Conservation (phyloP, 2,797 vertebrate species). For the Gallinago stenura region DNA sequence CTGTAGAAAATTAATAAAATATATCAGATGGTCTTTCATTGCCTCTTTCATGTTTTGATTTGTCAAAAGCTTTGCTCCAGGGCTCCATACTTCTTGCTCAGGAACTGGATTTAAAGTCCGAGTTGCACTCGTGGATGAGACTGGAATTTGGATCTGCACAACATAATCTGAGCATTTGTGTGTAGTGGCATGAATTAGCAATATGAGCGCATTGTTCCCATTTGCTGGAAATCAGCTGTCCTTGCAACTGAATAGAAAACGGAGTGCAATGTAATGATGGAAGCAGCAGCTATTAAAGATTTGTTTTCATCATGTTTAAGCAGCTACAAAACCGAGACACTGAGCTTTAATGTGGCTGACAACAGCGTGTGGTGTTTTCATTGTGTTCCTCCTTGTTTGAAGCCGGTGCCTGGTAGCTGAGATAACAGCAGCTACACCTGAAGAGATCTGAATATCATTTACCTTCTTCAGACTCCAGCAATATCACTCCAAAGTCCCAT, state of each 20-base stretch:
- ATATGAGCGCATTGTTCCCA: constrained; percentile 29
- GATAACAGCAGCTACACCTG: constrained; percentile 8
- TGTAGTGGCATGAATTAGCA: constrained; percentile 57
- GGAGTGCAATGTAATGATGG: constrained; percentile 45
- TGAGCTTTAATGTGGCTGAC: background rate
- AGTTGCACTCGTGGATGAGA: background rate
- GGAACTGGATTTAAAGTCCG: background rate
- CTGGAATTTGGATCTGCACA: constrained; percentile 63
- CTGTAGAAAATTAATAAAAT: background rate
- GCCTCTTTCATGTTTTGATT: background rate
- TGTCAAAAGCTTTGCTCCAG: constrained; percentile 11
- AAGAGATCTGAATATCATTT: background rate
- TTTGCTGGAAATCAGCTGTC: constrained; percentile 50
- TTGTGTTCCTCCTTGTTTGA: constrained; percentile 23
- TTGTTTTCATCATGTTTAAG: constrained; percentile 52
- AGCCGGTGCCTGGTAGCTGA: background rate
- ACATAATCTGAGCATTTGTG: constrained; percentile 52
- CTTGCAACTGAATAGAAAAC: constrained; percentile 63
- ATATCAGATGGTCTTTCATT: background rate
- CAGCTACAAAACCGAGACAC: constrained; percentile 47
- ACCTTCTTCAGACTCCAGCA: background rate
- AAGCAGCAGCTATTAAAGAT: constrained; percentile 54
- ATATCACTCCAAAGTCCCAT: background rate
- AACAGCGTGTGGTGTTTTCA: background rate
- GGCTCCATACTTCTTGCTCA: background rate